These are phyloP conservation scores for Verasper variegatus DNA, from an alignment of 2,113 vertebrate species.

Conservation along the genomic window DNA sequence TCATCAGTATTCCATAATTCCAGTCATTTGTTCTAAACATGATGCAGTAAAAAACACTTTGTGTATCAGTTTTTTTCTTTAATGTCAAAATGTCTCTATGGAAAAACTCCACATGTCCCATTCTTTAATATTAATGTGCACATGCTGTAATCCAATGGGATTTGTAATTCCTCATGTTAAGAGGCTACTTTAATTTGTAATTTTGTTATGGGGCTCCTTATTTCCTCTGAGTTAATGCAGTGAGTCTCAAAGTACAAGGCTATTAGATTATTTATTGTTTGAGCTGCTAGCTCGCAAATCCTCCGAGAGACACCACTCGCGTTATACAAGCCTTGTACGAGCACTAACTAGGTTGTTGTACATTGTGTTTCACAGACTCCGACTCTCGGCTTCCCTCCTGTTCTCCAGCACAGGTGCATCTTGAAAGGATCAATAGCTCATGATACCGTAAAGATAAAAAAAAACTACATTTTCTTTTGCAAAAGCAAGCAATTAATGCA, in stretches of 20 bases:
- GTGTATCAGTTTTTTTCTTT: background rate
- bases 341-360: conserved; percentile 60
- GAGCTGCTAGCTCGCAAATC: conserved; percentile 52
- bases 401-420: conserved; percentile 3
- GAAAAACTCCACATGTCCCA: background rate
- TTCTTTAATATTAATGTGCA: conserved; percentile 7
- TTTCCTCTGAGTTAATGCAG: conserved; percentile 40
- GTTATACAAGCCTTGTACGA: conserved; percentile 68
- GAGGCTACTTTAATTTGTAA: conserved; percentile 33
- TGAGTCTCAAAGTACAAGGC: conserved; percentile 31
- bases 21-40: background rate
- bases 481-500: conserved; percentile 28
- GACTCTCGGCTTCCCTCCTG: conserved; percentile 13
- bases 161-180: conserved; percentile 12
- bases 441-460: conserved; percentile 9
- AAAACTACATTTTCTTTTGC: conserved; percentile 1
- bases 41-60: background rate
- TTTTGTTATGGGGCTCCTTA: conserved; percentile 27
- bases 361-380: conserved; percentile 53
- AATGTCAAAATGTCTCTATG: background rate
- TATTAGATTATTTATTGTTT: conserved; percentile 69
- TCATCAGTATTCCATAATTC: background rate
- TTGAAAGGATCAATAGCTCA: conserved; percentile 27
- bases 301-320: conserved; percentile 55
- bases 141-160: conserved; percentile 22